These are phyloP conservation scores for Bugulina stolonifera DNA, from an alignment of 2,888 invertebrate genomes.

Conservation along the genomic window DNA sequence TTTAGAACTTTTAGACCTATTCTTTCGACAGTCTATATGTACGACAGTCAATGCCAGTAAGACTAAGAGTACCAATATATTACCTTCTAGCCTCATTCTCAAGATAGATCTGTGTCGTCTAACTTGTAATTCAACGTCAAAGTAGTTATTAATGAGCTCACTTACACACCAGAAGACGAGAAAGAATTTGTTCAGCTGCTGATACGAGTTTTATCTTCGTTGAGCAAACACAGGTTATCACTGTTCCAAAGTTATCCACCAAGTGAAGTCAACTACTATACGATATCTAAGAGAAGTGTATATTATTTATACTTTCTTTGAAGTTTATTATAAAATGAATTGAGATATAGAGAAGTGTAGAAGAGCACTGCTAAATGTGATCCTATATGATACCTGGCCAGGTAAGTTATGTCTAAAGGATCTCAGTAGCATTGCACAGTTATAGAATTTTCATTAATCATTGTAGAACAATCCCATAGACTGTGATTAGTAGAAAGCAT, in stretches of 20 bases:
- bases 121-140: background rate
- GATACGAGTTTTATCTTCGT: background rate
- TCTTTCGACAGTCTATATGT: background rate
- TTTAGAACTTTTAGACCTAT: background rate
- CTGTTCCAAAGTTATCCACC: background rate
- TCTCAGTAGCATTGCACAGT: too few relatives aligned
- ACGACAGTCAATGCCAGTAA: background rate
- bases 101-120: background rate
- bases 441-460: too few relatives aligned
- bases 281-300: too few relatives aligned
- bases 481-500: too few relatives aligned
- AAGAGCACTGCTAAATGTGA: too few relatives aligned
- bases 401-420: too few relatives aligned
- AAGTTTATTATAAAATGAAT: too few relatives aligned
- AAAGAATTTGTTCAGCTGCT: slow-evolving; percentile 5
- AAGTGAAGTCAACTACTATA: too few relatives aligned
- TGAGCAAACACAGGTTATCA: slow-evolving; percentile 10
- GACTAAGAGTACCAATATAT: background rate
- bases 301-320: too few relatives aligned
- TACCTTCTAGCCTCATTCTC: background rate
- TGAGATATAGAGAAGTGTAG: too few relatives aligned
- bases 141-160: background rate
- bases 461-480: too few relatives aligned
- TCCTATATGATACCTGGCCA: too few relatives aligned
- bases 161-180: background rate